phyloP scores from a whole-genome alignment of 2,113 vertebrate genomes.

The Prionailurus bengalensis region DNA sequence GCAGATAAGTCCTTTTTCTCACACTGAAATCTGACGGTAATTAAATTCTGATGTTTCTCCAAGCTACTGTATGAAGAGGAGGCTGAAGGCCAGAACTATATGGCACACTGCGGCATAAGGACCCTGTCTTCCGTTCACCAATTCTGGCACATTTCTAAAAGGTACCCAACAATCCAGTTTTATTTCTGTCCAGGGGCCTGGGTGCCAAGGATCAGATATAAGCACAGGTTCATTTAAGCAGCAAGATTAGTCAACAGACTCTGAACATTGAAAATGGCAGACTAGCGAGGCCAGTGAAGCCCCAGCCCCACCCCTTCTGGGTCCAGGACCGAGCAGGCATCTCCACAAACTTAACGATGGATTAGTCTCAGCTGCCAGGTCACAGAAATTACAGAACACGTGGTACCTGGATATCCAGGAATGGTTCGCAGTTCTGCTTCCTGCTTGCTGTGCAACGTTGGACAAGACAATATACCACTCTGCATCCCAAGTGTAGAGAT shows the following conservation, averaged over 20 bases:
- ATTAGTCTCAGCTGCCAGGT: background rate
- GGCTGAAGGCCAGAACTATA: background rate
- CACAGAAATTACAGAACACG: background rate
- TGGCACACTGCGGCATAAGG: background rate
- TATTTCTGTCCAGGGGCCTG: background rate
- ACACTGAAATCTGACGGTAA: background rate
- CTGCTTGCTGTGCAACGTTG: background rate
- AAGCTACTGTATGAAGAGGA: background rate
- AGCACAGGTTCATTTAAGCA: background rate
- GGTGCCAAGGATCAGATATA: background rate
- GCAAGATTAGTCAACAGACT: background rate
- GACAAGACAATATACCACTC: background rate
- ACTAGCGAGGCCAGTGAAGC: background rate
- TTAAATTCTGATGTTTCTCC: background rate
- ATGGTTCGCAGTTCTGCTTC: background rate
- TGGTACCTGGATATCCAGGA: background rate
- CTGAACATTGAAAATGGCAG: background rate
- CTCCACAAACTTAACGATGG: background rate
- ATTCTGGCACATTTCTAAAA: background rate
- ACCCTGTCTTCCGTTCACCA: background rate
- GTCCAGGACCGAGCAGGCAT: accelerated
- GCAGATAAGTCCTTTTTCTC: background rate
- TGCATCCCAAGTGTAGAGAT: background rate
- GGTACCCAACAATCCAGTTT: background rate
- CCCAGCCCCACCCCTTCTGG: background rate